Conservation (phyloP, 2,888 invertebrate genomes). For the Melolontha melolontha region DNA sequence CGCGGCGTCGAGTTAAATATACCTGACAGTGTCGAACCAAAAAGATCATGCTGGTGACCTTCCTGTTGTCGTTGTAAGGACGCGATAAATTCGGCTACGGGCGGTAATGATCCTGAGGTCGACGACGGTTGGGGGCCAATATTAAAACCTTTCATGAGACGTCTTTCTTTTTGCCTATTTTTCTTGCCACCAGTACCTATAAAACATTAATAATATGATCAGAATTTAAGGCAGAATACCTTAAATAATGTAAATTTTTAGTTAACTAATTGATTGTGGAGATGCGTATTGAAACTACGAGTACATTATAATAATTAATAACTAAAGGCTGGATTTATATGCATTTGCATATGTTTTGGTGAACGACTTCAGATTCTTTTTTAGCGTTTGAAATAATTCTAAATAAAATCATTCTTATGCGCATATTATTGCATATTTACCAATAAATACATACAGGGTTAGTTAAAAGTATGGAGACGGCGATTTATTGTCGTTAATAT, state of each 20-base stretch:
- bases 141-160: conserved; percentile 95
- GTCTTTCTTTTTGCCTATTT: conserved; percentile 91
- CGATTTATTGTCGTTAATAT: no score
- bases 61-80: conserved; percentile 75
- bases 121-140: conserved; percentile 80
- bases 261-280: no score
- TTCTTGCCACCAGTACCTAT: conserved; percentile 91
- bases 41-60: conserved; percentile 71
- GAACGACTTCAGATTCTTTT: no score
- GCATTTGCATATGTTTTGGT: no score
- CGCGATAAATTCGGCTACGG: conserved; percentile 83
- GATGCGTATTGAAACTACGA: no score
- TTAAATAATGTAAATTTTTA: background rate
- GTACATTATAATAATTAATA: no score
- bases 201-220: conserved; percentile 35
- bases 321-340: no score
- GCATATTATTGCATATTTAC: no score
- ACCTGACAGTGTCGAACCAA: conserved; percentile 78
- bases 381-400: no score
- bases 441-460: no score
- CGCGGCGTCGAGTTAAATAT: conserved; percentile 70
- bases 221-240: background rate
- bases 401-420: no score
- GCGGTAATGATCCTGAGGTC: conserved; percentile 72
- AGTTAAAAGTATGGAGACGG: no score